Evolutionary conservation across 2,888 invertebrate species (phyloP).

Genomic region (Synanthedon andrenaeformis): DNA sequence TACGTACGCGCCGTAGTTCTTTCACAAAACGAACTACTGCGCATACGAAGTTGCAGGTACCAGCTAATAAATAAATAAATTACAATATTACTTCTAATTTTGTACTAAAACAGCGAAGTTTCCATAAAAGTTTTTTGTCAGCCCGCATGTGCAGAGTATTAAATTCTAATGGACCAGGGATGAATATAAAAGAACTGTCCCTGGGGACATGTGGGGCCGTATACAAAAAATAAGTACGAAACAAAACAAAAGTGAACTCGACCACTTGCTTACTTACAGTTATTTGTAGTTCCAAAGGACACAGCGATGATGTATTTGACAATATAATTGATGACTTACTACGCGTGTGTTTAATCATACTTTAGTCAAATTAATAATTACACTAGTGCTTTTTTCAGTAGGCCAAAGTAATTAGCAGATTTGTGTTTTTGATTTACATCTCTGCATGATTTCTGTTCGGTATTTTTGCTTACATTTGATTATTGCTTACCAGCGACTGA

Average conservation of each 20-base stretch:
- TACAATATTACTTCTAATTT: no score
- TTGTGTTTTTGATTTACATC: neutral
- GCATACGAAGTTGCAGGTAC: no score
- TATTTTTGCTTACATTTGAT: no score
- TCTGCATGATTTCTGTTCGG: neutral
- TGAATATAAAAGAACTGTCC: conserved; percentile 25
- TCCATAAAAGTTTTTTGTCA: neutral
- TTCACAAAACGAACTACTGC: no score
- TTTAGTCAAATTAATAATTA: neutral
- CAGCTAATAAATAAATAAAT: no score
- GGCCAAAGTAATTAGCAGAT: neutral
- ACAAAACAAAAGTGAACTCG: conserved; percentile 28
- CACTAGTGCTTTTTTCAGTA: neutral
- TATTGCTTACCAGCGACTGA: no score
- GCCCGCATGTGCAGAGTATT: conserved; percentile 50
- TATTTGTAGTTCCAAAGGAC: conserved; percentile 5
- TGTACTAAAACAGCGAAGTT: neutral
- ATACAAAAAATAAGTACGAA: conserved; percentile 33
- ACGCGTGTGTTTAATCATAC: conserved; percentile 1
- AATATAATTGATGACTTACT: conserved; percentile 18
- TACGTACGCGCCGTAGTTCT: no score
- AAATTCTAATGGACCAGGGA: conserved; percentile 24
- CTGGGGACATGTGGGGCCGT: conserved; percentile 39
- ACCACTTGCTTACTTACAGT: neutral
- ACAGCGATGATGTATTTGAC: conserved; percentile 17